These are phyloP conservation scores for Oeneis ivallda DNA, from an alignment of 2,888 invertebrate genomes.

Conservation along the genomic window DNA sequence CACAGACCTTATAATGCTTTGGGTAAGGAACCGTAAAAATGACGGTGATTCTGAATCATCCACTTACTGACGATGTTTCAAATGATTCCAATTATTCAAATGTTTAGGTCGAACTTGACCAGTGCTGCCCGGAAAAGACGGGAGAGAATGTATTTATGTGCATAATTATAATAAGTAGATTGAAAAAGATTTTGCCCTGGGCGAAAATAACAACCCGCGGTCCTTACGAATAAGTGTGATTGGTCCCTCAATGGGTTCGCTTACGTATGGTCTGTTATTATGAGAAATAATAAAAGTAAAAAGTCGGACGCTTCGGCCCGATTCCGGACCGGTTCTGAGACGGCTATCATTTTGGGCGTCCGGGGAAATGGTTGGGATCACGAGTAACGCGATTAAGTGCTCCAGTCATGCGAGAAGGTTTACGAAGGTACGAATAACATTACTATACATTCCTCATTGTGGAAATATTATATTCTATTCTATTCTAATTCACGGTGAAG, in stretches of 20 bases:
- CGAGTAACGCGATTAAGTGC: conserved; percentile 22
- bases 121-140: too few species aligned
- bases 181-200: neutral
- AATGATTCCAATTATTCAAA: too few species aligned
- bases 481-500: conserved; percentile 9
- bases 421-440: too few species aligned
- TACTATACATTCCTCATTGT: too few species aligned
- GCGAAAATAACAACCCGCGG: conserved; percentile 7
- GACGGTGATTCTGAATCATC: too few species aligned
- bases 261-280: conserved; percentile 32
- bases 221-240: conserved; percentile 18
- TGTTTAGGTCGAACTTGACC: too few species aligned
- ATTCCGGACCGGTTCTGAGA: conserved; percentile 36
- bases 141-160: neutral
- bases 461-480: too few species aligned
- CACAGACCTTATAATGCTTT: too few species aligned
- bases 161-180: neutral
- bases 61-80: too few species aligned
- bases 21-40: too few species aligned
- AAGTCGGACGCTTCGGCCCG: conserved; percentile 37
- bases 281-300: conserved; percentile 42
- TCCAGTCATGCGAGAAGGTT: conserved; percentile 22
- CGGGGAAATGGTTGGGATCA: conserved; percentile 35
- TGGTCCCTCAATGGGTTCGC: conserved; percentile 21
- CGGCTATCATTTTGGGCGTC: conserved; percentile 36